Evolutionary conservation across 2,113 vertebrate species (phyloP), one percentile per base, ranked within the genome.

Genomic region (Labeo rohita): DNA sequence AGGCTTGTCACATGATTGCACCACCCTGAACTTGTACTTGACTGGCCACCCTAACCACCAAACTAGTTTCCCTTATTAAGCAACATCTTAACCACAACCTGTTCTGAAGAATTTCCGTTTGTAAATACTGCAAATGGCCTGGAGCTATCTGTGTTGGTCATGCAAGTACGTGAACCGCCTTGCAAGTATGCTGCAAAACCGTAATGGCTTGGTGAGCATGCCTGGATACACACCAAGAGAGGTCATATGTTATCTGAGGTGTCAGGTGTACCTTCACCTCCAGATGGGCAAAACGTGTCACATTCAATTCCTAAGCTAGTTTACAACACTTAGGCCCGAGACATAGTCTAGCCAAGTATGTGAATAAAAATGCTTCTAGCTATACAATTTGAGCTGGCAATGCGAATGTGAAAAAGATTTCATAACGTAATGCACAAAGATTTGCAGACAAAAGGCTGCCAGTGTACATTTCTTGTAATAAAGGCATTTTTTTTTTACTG

Each of bases 1-100:
- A 49, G 39, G 49, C 52, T 12, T 36, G 65, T 80, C 66, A 85
- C 50, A 66, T 79, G 75, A 59, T 10, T n/a, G 12, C 74, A 49
- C 18, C 84, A 54, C 59, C 28, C 56, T 54, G 13, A 39, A n/a
- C 81, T 15, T 39, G 36, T 39, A 23, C 23, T 34, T 75, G 50
- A 85, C 84, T 61, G 47, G n/a, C 12, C 50, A 18, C 49, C 61
- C 76, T 56, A 77, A 80, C 56, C 63, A 72, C 84, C 79, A 86
- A 79, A 88, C 84, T 88, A 80, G 80, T 86, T 88, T 83, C 21
- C 61, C 28, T 23, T 74, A 61, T 74, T 73, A 72, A 61, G 18
- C 61, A 87, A 45, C 68, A 83, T 16, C 36, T 15, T 5, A 59
- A 70, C 49, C 36, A 34, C 72, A 66, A 47, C 13, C 43, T 66